Evolutionary conservation across 64 coral and sea anemone species (phyloP).

Genomic region (Platygyra sinensis): DNA sequence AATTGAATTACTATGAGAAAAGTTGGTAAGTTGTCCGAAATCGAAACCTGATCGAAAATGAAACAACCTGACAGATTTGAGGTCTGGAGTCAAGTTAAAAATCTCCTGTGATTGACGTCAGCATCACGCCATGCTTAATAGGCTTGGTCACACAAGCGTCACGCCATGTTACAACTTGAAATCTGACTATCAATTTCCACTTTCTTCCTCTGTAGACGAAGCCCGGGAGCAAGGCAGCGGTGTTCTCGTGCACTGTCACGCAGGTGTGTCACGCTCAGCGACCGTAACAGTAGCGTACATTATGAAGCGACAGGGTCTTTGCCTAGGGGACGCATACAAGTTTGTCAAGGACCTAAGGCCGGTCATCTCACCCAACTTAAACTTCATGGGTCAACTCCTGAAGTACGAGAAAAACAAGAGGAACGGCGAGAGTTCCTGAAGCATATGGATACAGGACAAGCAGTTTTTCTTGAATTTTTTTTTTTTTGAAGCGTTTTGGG

Average conservation of each 20-base stretch:
- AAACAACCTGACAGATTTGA: too few relatives aligned
- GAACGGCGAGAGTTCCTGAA: constrained; percentile 45
- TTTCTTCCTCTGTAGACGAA: constrained; percentile 72
- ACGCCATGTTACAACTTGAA: background rate
- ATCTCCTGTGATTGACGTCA: too few relatives aligned
- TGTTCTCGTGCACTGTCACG: constrained; percentile 97
- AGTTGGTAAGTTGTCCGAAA: background rate
- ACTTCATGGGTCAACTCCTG: constrained; percentile 98
- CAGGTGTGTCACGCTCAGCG: constrained; percentile 97
- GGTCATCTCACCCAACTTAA: constrained; percentile 94
- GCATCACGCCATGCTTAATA: background rate
- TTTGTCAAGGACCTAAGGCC: constrained; percentile 97
- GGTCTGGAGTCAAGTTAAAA: too few relatives aligned
- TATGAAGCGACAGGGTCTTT: constrained; percentile 89
- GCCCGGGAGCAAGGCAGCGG: constrained; percentile 68
- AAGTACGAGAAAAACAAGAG: constrained; percentile 98
- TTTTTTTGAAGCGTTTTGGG: background rate
- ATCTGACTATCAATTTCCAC: background rate
- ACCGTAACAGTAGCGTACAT: constrained; percentile 98
- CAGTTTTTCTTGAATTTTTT: background rate
- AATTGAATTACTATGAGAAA: background rate
- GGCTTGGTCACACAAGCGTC: background rate
- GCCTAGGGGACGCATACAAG: constrained; percentile 91
- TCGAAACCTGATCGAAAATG: background rate
- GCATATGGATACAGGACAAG: background rate